Conservation (phyloP, 1,140 invertebrate genomes). For the Drosophila kepulauana region DNA sequence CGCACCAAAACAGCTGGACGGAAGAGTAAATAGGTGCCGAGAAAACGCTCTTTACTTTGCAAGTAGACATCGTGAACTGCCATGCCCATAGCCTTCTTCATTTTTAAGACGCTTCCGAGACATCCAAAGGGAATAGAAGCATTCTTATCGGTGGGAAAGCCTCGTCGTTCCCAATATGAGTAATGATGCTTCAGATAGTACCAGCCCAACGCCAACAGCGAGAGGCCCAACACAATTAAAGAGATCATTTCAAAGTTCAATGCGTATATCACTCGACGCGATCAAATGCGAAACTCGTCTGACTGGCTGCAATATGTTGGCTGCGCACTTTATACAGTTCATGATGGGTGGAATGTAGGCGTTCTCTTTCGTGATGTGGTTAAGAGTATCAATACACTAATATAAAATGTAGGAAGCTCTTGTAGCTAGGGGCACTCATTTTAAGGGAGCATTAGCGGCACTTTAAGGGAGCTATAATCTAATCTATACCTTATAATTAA, state of each 20-base stretch:
- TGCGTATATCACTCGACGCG: not conserved
- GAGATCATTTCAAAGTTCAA: conserved; percentile 49
- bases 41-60: conserved; percentile 63
- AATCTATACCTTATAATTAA: not conserved
- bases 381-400: not conserved
- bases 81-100: conserved; percentile 68
- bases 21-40: conserved; percentile 77
- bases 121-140: conserved; percentile 73
- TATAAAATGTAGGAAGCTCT: too few species aligned
- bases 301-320: not conserved
- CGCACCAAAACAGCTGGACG: conserved; percentile 84
- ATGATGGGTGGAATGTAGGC: not conserved
- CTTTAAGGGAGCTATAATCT: not conserved
- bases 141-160: conserved; percentile 58
- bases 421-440: too few species aligned
- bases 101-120: conserved; percentile 48
- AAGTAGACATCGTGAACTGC: conserved; percentile 68
- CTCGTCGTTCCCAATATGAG: conserved; percentile 63
- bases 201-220: conserved; percentile 55
- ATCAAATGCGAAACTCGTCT: conserved; percentile 29
- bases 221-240: conserved; percentile 36
- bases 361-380: not conserved
- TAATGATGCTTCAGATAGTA: conserved; percentile 68
- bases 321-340: conserved; percentile 27
- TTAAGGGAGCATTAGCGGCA: too few species aligned